These are phyloP conservation scores for Emys orbicularis DNA, from an alignment of 2,797 vertebrate genomes.

Conservation along the genomic window DNA sequence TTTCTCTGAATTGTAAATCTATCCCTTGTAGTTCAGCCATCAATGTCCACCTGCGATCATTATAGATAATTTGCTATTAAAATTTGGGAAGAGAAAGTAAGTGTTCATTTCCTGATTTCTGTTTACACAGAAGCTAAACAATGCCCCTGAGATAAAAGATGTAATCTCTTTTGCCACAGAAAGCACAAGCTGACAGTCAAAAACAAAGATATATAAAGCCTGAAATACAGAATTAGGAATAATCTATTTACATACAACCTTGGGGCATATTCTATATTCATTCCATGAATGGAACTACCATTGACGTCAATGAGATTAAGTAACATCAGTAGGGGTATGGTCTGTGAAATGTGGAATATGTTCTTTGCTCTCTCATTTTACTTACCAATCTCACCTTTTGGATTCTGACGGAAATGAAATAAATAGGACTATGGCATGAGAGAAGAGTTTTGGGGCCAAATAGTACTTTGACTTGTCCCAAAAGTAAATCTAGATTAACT, in stretches of 20 bases:
- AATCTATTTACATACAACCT: constrained; percentile 35
- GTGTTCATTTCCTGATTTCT: constrained; percentile 24
- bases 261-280: neutral
- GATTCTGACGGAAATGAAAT: neutral
- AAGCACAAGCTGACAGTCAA: neutral
- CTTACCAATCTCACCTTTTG: neutral
- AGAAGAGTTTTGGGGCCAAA: neutral
- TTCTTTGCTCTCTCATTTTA: constrained; percentile 40
- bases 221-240: neutral
- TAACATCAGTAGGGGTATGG: constrained; percentile 17
- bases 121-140: neutral
- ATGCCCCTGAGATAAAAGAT: constrained; percentile 7
- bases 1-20: neutral
- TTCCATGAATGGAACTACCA: constrained; percentile 1
- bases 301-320: constrained; percentile 68
- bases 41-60: neutral
- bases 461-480: neutral
- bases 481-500: rapidly evolving
- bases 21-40: constrained; percentile 18
- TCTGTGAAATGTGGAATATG: neutral
- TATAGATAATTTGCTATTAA: constrained; percentile 20
- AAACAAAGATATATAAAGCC: neutral
- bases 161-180: neutral
- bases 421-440: neutral
- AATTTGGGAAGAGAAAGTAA: constrained; percentile 28